These are phyloP conservation scores for Eristalis tenax DNA, from an alignment of 2,888 invertebrate genomes.

Conservation along the genomic window DNA sequence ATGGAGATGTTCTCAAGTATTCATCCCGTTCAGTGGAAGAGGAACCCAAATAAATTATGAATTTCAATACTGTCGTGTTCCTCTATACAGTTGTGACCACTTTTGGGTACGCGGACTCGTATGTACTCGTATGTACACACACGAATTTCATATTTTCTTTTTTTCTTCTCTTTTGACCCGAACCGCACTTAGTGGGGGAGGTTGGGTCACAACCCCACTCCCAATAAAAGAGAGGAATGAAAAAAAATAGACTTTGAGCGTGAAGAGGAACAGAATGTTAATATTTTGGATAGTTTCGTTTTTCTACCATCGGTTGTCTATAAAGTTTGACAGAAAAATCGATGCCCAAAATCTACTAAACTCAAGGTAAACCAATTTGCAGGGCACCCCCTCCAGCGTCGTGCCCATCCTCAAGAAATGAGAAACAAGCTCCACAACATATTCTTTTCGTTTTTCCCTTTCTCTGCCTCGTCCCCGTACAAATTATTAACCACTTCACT, in stretches of 20 bases:
- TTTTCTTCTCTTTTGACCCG: conserved; percentile 15
- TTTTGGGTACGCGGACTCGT: conserved; percentile 15
- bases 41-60: conserved; percentile 40
- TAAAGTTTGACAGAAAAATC: conserved; percentile 62
- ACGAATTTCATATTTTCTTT: conserved; percentile 11
- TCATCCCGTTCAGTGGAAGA: conserved; percentile 29
- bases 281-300: not conserved
- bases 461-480: conserved; percentile 27
- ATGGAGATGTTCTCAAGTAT: conserved; percentile 20
- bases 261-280: not conserved
- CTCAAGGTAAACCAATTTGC: conserved; percentile 49
- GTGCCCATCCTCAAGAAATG: not conserved
- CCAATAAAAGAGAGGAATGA: not conserved
- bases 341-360: conserved; percentile 56
- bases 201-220: conserved; percentile 23
- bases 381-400: conserved; percentile 14
- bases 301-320: conserved; percentile 34
- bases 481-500: conserved; percentile 62
- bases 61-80: conserved; percentile 41
- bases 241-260: not conserved
- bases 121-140: conserved; percentile 47
- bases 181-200: conserved; percentile 8
- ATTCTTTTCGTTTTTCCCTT: conserved; percentile 15
- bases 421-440: conserved; percentile 45
- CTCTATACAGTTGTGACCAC: conserved; percentile 18